A percentile compares a stretch with the other conserved stretches of the same genome.
Conservation (phyloP, 2,113 vertebrate species). For the Theristicus caerulescens region DNA sequence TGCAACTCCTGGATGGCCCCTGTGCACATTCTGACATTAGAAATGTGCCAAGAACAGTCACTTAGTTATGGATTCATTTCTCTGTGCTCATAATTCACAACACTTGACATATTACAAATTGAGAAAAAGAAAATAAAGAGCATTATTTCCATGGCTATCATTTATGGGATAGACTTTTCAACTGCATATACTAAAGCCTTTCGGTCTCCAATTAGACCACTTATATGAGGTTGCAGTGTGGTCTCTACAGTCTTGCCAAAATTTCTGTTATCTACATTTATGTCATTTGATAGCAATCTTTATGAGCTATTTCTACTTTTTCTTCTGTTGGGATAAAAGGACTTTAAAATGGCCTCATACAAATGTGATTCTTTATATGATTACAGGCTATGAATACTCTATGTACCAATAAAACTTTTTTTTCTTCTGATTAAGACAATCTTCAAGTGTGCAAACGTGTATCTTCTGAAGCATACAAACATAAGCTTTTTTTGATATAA, state of each 20-base stretch:
- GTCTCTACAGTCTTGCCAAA: background rate
- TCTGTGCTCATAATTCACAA: background rate
- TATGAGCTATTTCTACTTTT: background rate
- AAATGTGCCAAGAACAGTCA: background rate
- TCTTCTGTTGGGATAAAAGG: background rate
- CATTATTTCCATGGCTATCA: background rate
- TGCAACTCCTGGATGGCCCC: background rate
- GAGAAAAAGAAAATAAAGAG: background rate
- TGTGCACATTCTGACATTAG: background rate
- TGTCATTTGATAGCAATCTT: background rate
- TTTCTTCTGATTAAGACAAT: background rate
- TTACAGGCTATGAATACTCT: background rate
- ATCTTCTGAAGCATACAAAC: background rate
- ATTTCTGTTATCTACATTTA: background rate
- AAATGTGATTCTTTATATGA: background rate
- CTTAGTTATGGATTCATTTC: background rate
- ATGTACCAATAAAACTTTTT: background rate
- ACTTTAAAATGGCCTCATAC: background rate
- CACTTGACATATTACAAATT: background rate
- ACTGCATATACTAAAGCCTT: background rate
- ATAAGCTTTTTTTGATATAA: background rate
- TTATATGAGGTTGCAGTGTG: background rate
- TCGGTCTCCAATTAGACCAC: background rate
- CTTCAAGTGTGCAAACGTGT: background rate
- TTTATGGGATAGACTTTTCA: background rate